Evolutionary conservation across 2,888 invertebrate species (phyloP).

Genomic region (Phaedon cochleariae): DNA sequence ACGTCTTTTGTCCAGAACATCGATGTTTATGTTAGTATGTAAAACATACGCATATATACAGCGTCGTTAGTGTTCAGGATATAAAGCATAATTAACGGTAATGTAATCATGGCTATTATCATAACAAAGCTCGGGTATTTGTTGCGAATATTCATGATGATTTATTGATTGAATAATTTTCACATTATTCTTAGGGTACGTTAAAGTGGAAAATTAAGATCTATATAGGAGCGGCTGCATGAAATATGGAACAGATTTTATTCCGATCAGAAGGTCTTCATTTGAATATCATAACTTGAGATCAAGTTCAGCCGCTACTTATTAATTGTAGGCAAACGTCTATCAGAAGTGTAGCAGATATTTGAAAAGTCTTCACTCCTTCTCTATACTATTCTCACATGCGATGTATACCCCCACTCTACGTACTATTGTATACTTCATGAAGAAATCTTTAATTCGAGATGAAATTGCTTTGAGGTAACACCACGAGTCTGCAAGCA

Average conservation of each 20-base stretch:
- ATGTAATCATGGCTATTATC: conserved; percentile 11
- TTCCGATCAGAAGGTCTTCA: too few relatives aligned
- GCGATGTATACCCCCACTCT: too few relatives aligned
- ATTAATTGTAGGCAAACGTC: too few relatives aligned
- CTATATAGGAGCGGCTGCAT: neutral
- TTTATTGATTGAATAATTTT: neutral
- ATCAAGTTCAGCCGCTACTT: too few relatives aligned
- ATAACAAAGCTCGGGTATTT: conserved; percentile 14
- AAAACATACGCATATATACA: conserved; percentile 16
- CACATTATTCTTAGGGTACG: neutral
- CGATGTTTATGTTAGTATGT: conserved; percentile 10
- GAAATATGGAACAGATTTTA: neutral
- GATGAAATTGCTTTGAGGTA: too few relatives aligned
- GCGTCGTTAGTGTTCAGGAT: conserved; percentile 4
- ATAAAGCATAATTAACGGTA: conserved; percentile 1
- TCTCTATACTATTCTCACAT: too few relatives aligned
- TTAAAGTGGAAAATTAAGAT: neutral
- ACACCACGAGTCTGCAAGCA: too few relatives aligned
- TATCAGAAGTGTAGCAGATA: too few relatives aligned
- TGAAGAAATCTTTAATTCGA: too few relatives aligned
- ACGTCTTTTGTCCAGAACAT: neutral
- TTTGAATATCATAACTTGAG: too few relatives aligned
- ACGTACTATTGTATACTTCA: too few relatives aligned
- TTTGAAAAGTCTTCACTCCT: too few relatives aligned
- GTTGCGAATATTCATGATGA: conserved; percentile 1